These are phyloP conservation scores for Cercopithecus mona DNA, from an alignment of 2,113 vertebrate genomes.

Conservation along the genomic window DNA sequence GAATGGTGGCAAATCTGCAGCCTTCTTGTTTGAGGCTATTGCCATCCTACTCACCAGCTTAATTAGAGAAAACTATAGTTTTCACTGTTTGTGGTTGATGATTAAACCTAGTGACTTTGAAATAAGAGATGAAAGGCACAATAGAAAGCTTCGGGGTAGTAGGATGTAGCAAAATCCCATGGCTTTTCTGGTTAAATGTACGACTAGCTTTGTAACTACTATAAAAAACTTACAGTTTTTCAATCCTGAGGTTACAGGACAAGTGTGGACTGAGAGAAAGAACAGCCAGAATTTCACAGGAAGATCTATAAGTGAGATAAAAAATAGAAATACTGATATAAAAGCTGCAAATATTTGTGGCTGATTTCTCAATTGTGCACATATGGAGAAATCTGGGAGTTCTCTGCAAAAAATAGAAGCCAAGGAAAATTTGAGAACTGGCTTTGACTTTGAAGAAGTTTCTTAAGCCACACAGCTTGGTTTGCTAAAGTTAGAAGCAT, in stretches of 20 bases:
- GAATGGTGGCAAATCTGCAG: not conserved
- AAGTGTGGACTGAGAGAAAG: not conserved
- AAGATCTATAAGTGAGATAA: not conserved
- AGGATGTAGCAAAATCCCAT: not conserved
- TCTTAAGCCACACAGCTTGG: not conserved
- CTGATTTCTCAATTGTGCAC: not conserved
- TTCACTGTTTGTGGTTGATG: not conserved
- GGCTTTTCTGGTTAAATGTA: not conserved
- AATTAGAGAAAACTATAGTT: not conserved
- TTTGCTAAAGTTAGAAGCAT: not conserved
- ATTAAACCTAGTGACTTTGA: not conserved
- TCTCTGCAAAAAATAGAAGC: not conserved
- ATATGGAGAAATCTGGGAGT: not conserved
- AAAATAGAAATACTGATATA: not conserved
- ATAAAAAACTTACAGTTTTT: not conserved
- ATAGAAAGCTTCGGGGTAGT: not conserved
- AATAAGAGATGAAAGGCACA: not conserved
- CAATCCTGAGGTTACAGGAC: not conserved
- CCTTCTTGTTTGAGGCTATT: not conserved
- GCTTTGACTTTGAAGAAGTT: not conserved
- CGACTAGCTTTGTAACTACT: not conserved
- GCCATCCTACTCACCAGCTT: no score
- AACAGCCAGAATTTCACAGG: not conserved
- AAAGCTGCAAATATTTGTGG: not conserved
- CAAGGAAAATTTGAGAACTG: not conserved